phyloP scores from a whole-genome alignment of 2,888 invertebrate species.

The Ennomos quercinarius region DNA sequence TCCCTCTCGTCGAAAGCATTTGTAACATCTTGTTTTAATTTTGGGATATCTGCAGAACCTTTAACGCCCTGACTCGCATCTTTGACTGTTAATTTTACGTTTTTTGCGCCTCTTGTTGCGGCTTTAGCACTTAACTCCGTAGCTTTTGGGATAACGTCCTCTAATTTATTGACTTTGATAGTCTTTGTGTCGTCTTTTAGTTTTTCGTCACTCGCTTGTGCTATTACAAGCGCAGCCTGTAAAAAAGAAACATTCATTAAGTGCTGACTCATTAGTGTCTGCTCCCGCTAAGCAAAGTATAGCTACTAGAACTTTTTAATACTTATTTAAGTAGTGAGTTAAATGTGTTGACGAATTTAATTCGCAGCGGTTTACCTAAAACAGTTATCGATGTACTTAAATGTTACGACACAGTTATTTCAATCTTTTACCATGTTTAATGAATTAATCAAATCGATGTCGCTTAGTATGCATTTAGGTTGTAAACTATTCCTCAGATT shows the following conservation, averaged over 20 bases:
- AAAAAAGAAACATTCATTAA: conserved; percentile 47
- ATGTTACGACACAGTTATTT: neutral
- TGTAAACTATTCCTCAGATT: conserved; percentile 13
- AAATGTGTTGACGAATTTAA: too few relatives aligned
- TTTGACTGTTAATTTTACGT: conserved; percentile 5
- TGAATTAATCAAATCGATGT: conserved; percentile 11
- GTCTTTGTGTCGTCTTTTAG: conserved; percentile 53
- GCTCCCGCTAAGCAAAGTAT: too few relatives aligned
- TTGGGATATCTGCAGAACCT: conserved; percentile 11
- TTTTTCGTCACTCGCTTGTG: conserved; percentile 63
- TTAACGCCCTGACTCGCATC: conserved; percentile 1
- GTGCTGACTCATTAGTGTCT: neutral
- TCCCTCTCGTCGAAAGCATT: conserved; percentile 45
- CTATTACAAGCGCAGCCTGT: conserved; percentile 71
- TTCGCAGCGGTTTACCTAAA: too few relatives aligned
- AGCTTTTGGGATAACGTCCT: conserved; percentile 30
- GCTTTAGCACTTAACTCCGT: conserved; percentile 22
- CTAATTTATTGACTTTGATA: conserved; percentile 30
- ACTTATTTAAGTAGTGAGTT: too few relatives aligned
- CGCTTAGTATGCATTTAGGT: conserved; percentile 8
- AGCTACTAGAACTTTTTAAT: too few relatives aligned
- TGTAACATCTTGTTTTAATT: conserved; percentile 24
- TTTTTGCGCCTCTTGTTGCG: conserved; percentile 1
- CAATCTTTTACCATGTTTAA: too few relatives aligned
- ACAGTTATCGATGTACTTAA: neutral